Evolutionary conservation across 2,888 invertebrate species (phyloP), one percentile per base, ranked within the genome.

Genomic region (Litoditis marina): DNA sequence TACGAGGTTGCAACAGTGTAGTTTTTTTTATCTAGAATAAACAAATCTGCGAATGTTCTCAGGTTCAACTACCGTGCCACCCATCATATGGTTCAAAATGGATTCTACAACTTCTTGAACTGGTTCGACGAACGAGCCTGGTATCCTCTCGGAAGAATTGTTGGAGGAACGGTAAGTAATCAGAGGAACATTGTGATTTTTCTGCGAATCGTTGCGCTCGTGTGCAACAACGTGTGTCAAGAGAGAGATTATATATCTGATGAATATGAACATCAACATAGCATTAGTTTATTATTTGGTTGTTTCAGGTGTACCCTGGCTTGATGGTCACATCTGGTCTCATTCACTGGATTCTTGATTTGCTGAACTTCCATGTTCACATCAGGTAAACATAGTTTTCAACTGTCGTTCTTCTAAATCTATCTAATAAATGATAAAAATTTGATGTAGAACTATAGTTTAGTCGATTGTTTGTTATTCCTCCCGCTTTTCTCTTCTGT

Each of bases 61-160:
- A 93, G 93, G 93, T 98, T 99, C 85, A 99, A 99, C 86, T 98
- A 99, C 85, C 89, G 98, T 82, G 91, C 96, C 0, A 98, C 98
- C 7, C 94, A 94, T 22, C 93, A 95, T 84, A 98, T 98, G 96
- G 96, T 96, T 30, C 89, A 95, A 84, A 91, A 96, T 90, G 96
- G 95, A 34, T 99, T 93, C 86, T 99, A 99, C 86, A 92, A 96
- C 84, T 98, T 99, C 85, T 86, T 98, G 69, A 99, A 99, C 85
- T 99, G 98, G 98, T 99, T 99, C 84, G 98, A 98, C 85, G 98
- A 99, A 83, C 87, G 96, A 79, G 98, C 98, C 56, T 99, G 98
- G 98, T 99, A 98, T 84, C 98, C 98, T 0, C 86, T 98, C 59
- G 94, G 98, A 0, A 89, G 98, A 73, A 99, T 99, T 79, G 98